Evolutionary conservation across 2,888 invertebrate species (phyloP), one percentile per base, ranked within the genome.

Genomic region (Allygus modestus): DNA sequence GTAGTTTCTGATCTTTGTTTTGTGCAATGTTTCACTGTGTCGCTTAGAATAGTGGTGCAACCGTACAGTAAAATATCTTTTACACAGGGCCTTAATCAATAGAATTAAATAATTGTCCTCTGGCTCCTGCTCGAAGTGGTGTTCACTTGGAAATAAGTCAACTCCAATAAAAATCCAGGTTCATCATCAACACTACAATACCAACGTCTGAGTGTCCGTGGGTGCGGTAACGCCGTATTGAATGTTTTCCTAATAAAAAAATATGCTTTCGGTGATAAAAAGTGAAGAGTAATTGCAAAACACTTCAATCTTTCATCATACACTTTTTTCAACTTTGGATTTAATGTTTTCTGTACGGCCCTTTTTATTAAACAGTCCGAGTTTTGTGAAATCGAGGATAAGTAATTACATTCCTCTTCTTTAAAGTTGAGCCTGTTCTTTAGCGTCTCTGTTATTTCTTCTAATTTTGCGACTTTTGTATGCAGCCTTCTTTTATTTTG

Each of bases 201-300:
- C 69, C 69, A 69, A 17, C 69, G 28, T n/a, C 69, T 31, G 2
- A 69, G 17, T 12, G 69, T 69, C 33, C 69, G 7, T 2, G 31
- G 69, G 69, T 69, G 69, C 17, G 69, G 33, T 9, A 69, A 31
- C 7, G 69, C 69, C 4, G 69, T 17, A 31, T 69, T 31, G n/a
- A 69, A 31, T 15, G 69, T 69, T 17, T 69, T 69, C 12, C 69
- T 5, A 28, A 69, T 17, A 69, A 69, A 69, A 9, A 7, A 84
- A 90, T 65, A 82, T n/a, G 37, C 69, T 69, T 69, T 69, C 7
- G 69, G 69, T 2, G 33, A 69, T 69, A 31, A 69, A 31, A 69
- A 69, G 17, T 69, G 69, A 7, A 69, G 31, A 7, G 69, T 69
- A n/a, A 69, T 69, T 20, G 69, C 69, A 41, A 71, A 58, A 28